Evolutionary conservation across 2,113 vertebrate species (phyloP), one percentile per base, ranked within the genome.

Genomic region (Thamnaconus septentrionalis): DNA sequence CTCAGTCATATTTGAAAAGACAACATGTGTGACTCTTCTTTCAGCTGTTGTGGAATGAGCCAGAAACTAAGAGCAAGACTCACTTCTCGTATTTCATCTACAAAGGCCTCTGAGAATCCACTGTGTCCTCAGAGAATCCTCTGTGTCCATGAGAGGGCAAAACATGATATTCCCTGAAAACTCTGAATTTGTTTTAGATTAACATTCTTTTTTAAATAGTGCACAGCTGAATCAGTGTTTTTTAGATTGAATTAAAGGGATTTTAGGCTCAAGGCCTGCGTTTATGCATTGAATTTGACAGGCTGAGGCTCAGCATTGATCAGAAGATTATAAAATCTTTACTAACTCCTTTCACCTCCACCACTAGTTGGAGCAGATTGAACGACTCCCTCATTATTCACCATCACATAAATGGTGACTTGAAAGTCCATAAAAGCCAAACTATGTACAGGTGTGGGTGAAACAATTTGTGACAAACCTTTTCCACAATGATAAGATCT

Each of bases 401-500:
- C 78, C 53, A 67, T 79, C 77, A 81, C 76, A 72, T 57, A 85
- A 83, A 75, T 5, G 69, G 50, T 6, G 75, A 69, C 59, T 44
- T 64, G 52, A 75, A 69, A 69, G 67, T 67, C 61, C 41, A 67
- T 70, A 83, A 76, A 82, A 71, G 66, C 47, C 71, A 65, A 81
- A 79, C 75, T 56, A 75, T 59, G 81, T 74, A 83, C 79, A 76
- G 72, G 78, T 80, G 81, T 75, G 69, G 66, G 65, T 67, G 49
- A 70, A 78, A 75, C 44, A 52, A 73, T 56, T 62, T 75, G 60
- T 53, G 44, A 65, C 93, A 80, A 90, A 98, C 97, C 96, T 99
- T 99, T 66, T 99, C 97, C 7, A 99, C 95, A n/a, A 99, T 94
- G 83, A 99, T 94, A 9, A 99, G 95, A 59, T 99, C 97, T 7